Base-by-base conservation (phyloP, 2,113 vertebrate species). In the Scophthalmus maximus region DNA sequence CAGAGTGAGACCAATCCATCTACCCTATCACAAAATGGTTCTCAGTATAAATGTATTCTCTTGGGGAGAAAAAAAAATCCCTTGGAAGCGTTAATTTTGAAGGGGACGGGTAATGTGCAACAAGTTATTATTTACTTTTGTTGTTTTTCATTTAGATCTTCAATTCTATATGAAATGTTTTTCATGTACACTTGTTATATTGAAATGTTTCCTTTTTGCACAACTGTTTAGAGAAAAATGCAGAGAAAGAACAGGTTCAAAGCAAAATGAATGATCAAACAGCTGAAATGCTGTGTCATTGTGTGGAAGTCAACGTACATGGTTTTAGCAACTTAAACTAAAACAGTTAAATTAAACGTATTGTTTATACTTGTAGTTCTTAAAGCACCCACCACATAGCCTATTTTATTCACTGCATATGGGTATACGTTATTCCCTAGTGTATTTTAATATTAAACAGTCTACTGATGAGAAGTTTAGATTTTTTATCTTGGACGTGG, bases 11-110 rank as follows among this genome's bases (percentile, higher is more conserved):
- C 89, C 73, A 58, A 29, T 23, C 51, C 36, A 78, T 89, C 73
- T 80, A 57, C 58, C 20, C 52, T 46, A 52, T 18, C n/a, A n/a
- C 47, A 60, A 78, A 73, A 2, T 56, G 8, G 3, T 50, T 47
- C 42, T 27, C 2, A 7, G n/a, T 46, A 46, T 57, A 27, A 81
- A 57, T 47, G 1, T 32, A 44, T 46, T 52, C 25, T 63, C 14
- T 69, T 53, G 56, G 42, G 58, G 10, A 11, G 58, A 74, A 29
- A 12, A 22, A 17, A 29, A 29, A 29, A 25, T 50, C 15, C 27
- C 46, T 65, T 88, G 91, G 92, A 94, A 91, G 92, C 91, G 91
- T 94, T 94, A 87, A 92, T 93, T 89, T 89, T 92, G 82, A 88
- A 82, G 84, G 87, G 87, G 84, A 83, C 67, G 83, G 81, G 85